Evolutionary conservation across 2,888 invertebrate genomes (phyloP).

Genomic region (Platynereis dumerilii): DNA sequence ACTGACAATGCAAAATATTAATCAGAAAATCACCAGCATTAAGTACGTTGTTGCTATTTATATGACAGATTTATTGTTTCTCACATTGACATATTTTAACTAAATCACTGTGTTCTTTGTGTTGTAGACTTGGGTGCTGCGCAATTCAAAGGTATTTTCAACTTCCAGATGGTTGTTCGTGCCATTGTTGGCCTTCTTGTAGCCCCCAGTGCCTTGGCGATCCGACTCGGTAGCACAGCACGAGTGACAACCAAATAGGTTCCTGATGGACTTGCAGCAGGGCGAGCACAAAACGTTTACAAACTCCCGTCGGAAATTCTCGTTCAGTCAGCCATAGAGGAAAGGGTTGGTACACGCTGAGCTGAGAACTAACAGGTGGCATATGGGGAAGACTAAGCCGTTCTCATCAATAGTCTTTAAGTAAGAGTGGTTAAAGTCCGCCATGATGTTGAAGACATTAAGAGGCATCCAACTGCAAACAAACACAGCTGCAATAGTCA

Average conservation of each 20-base stretch:
- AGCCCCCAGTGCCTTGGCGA: conserved; percentile 8
- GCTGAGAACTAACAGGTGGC: conserved; percentile 80
- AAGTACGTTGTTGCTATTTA: too few species aligned
- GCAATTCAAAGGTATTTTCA: too few species aligned
- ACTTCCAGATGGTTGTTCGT: too few species aligned
- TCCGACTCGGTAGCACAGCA: neutral
- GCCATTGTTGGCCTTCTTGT: conserved; percentile 24
- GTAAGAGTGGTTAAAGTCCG: conserved; percentile 67
- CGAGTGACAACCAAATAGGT: conserved; percentile 7
- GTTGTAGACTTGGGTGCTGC: too few species aligned
- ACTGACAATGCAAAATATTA: too few species aligned
- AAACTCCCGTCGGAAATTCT: conserved; percentile 90
- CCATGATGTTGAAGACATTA: conserved; percentile 83
- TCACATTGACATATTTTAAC: too few species aligned
- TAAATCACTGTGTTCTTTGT: too few species aligned
- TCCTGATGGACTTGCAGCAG: conserved; percentile 20
- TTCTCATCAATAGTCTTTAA: conserved; percentile 27
- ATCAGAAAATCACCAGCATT: too few species aligned
- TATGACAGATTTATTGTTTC: too few species aligned
- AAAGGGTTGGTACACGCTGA: conserved; percentile 91
- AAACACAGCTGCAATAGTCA: conserved; percentile 78
- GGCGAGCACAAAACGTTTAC: conserved; percentile 48
- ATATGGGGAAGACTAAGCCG: conserved; percentile 65
- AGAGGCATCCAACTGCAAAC: conserved; percentile 90
- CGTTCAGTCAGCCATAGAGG: conserved; percentile 91